Percentiles rank a stretch among this genome's conserved stretches.
These are phyloP conservation scores for Lateolabrax maculatus DNA, from an alignment of 2,797 vertebrate species.

Conservation along the genomic window DNA sequence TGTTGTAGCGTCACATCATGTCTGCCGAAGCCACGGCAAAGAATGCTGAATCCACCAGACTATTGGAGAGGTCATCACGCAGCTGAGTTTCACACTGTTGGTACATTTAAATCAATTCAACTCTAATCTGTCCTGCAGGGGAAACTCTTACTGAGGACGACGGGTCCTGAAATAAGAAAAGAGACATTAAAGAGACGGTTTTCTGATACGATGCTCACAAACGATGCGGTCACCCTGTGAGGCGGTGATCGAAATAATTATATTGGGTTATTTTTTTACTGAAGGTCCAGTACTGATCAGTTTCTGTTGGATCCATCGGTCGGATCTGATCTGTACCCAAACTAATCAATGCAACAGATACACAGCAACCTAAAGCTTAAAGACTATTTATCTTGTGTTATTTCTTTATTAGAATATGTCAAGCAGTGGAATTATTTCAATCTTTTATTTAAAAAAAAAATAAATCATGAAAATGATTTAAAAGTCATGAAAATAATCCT, in stretches of 20 bases:
- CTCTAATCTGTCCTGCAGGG: neutral
- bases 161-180: neutral
- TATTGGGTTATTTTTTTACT: too few relatives aligned
- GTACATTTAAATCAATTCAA: neutral
- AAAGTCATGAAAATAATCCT: too few relatives aligned
- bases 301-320: too few relatives aligned
- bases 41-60: neutral
- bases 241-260: neutral
- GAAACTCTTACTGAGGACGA: neutral
- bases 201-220: neutral
- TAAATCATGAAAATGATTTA: too few relatives aligned
- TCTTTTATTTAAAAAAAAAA: too few relatives aligned
- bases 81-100: neutral
- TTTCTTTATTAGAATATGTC: neutral
- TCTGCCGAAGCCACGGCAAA: neutral
- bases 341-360: neutral
- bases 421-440: neutral
- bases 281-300: neutral
- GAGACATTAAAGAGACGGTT: neutral
- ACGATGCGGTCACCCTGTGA: neutral
- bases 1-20: neutral
- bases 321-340: neutral
- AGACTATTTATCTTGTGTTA: neutral
- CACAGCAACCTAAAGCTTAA: too few relatives aligned
- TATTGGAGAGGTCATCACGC: slow-evolving; percentile 7